Evolutionary conservation across 2,888 invertebrate species (phyloP), one percentile per base, ranked within the genome.

Genomic region (Drosophila koepferae): DNA sequence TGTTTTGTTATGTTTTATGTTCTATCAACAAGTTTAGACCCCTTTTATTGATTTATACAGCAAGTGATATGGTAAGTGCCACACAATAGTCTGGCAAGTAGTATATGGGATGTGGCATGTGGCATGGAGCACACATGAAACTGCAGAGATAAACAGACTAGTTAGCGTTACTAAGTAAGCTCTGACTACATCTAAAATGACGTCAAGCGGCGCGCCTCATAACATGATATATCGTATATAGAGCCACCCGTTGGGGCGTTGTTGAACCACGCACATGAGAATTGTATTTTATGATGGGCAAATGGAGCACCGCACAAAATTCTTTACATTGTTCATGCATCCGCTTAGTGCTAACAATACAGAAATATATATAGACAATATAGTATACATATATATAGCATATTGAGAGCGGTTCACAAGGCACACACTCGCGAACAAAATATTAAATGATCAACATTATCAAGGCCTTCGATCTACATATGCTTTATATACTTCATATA

Each of bases 201-300:
- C 88, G 85, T 86, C 86, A 85, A 83, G 80, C 69, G 81, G 80
- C 80, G 74, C 81, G 79, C 86, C 83, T 78, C 63, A n/a, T 62
- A 40, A 63, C 58, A 55, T 60, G 55, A 72, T 63, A 62, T 55
- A 64, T 46, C 8, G 10, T 43, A 43, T 48, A 18, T 18, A 18
- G n/a, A 14, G 41, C 43, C 43, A 65, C 64, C 59, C 44, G 9
- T 46, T 62, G 72, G 58, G 63, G 23, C 34, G 34, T 36, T 28
- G 40, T 56, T 62, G 64, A 64, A 46, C 64, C 86, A 85, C 83
- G 82, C 88, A 81, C 88, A 81, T 87, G 64, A 82, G 81, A 72
- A 77, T 55, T 64, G 80, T 68, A 82, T 75, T 84, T 82, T 74
- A 80, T 43, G 64, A 64, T 64, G 63, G 63, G 63, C 53, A 46